Evolutionary conservation across 2,797 vertebrate genomes (phyloP), one percentile per base, ranked within the genome.

Genomic region (Bradypodion pumilum): DNA sequence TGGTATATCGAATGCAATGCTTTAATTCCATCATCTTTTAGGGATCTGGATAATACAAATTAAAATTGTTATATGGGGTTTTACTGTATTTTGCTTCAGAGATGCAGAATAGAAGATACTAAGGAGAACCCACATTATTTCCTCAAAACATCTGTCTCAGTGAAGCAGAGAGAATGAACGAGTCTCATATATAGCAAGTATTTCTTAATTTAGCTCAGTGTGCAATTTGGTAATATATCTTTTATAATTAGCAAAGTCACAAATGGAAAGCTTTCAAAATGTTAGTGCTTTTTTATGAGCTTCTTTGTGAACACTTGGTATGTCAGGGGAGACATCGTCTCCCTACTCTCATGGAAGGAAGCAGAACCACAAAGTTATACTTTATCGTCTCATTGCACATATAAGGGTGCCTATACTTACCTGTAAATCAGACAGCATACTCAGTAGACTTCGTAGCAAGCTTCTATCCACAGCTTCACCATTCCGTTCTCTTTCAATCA

Each of bases 341-440:
- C 37, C 23, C 35, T 66, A 72, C 13, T 85, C 73, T 37, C 74
- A 29, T 16, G 56, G 1, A 52, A 42, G 10, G 62, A 37, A 74
- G 0, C 0, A 42, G 19, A 70, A 72, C 46, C 0, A 74, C 7
- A 27, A 9, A 52, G 68, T 32, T 2, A 40, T 32, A 68, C 32
- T 37, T 35, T 62, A 16, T 80, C 52, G 82, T 81, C 52, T 62
- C 0, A 0, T 1, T 81, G 44, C 1, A 0, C 0, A 13, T 70
- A 23, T 0, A 78, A 44, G 27, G 76, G 60, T 77, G n/a, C 44
- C 70, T 80, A n/a, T 13, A 81, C 92, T 88, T 83, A 92, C 96
- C 92, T 97, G 96, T 44, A 97, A 94, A 88, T 97, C 96, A 0
- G 96, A 96, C 2, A 97, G 95, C 96, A 97, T 97, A 85, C 95